These are phyloP conservation scores for Mormyrus iriodes DNA, from an alignment of 2,113 vertebrate species.

Conservation along the genomic window DNA sequence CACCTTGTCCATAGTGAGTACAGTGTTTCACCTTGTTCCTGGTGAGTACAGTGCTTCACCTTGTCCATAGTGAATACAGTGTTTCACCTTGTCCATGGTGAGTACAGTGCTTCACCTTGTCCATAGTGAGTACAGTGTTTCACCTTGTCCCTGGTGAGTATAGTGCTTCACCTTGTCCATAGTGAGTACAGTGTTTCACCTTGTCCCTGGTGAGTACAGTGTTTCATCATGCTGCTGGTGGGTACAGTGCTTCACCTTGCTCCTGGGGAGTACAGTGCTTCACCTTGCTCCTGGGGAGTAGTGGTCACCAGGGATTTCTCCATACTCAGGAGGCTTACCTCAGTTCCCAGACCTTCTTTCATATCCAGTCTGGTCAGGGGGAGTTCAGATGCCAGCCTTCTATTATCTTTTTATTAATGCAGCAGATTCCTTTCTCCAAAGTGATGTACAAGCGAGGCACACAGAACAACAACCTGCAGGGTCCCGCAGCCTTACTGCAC, in stretches of 20 bases:
- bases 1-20: not conserved
- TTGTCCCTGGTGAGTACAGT: too few relatives aligned
- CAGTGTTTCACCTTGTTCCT: too few relatives aligned
- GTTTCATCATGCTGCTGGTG: too few relatives aligned
- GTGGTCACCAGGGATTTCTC: not conserved
- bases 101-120: too few relatives aligned
- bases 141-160: too few relatives aligned
- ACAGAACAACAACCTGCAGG: not conserved
- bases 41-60: too few relatives aligned
- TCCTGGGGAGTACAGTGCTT: too few relatives aligned
- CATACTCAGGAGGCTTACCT: not conserved
- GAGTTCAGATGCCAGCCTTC: not conserved
- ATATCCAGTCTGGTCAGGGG: not conserved
- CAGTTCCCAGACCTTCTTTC: not conserved
- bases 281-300: not conserved
- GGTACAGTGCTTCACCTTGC: too few relatives aligned
- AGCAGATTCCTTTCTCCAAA: not conserved
- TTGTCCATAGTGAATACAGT: not conserved
- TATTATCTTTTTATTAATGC: not conserved
- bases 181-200: too few relatives aligned
- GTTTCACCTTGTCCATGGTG: too few relatives aligned
- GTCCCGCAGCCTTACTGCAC: not conserved
- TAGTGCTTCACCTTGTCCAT: too few relatives aligned
- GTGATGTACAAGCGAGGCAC: not conserved
- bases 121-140: too few relatives aligned